Base-by-base conservation (phyloP, 1,140 invertebrate genomes). In the Idris sp. region DNA sequence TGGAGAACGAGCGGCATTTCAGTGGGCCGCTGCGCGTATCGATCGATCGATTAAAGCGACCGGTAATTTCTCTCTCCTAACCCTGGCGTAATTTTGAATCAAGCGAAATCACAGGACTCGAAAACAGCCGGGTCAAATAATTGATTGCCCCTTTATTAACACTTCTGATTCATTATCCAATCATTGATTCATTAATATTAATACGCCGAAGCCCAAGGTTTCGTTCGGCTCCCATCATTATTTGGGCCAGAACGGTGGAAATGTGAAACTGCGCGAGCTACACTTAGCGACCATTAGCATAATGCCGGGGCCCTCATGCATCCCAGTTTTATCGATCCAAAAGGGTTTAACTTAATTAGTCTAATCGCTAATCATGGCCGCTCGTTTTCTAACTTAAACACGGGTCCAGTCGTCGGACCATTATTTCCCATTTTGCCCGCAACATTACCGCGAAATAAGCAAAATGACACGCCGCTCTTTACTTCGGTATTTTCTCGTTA, bases 171-270 rank as follows among this genome's bases (percentile, higher is more conserved):
- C 71, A 74, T 74, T 67, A 67, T 74, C 71, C 61, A 67, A 74
- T 74, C 71, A 74, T 73, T 53, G 68, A 61, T 67, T 67, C 71
- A 74, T 74, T 74, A 74, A 74, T 74, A 74, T 74, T 74, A 74
- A 74, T 74, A 74, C 46, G 28, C 18, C 38, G 40, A 31, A 13
- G 4, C 44, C 35, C 59, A 9, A 1, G 19, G 30, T 58, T 48
- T 26, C 26, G 43, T 33, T 28, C 5, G 10, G 35, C 53, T 62
- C 33, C 51, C 53, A 46, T 64, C 44, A 64, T 73, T 73, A 73
- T 73, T 73, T 64, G 65, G 51, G 58, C 59, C 68, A 49, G 59
- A 73, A 58, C 43, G 43, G 8, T 56, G 46, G 28, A 51, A 72
- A 64, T n/a, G 6, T 36, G 41, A 10, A 41, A 26, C 49, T n/a